Base-by-base conservation (phyloP, 1,140 invertebrate genomes). In the Caenorhabditis remanei region DNA sequence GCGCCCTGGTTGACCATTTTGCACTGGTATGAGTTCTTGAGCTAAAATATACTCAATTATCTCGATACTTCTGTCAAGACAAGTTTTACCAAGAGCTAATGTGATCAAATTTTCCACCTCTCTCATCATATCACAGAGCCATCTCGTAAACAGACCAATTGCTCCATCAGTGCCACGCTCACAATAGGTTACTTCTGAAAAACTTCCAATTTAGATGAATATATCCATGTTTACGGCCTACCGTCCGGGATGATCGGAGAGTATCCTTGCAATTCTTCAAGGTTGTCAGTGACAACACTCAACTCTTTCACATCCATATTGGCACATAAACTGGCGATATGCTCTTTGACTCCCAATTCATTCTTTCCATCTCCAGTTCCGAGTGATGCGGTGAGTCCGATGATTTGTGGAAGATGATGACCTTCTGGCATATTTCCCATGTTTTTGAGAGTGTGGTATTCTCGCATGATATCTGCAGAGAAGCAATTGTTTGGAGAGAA, bases 351-450 rank as follows among this genome's bases (percentile, higher is more conserved):
- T 75, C 85, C 24, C 4, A 63, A 19, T 2, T 63, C 9, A 40
- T 85, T 87, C 53, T 88, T 85, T 11, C 84, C 91, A 53, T 93
- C 92, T 13, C 93, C 93, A 11, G 93, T 92, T 43, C 93, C 93
- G 7, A 93, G 88, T 4, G 93, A 93, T 21, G 93, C 93, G 41
- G 93, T 93, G 58, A 93, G 86, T 13, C 93, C 93, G n/a, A 93
- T 89, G 24, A 93, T 90, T 91, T 93, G 88, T 2, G 87, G 88
- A 56, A 79, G 41, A 50, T 50, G 32, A 24, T 63, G 32, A 50
- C 50, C 56, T 16, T 85, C 41, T 85, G 75, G 43, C 43, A 58
- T 55, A n/a, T 55, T 79, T 50, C 67, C 67, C 50, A 50, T 53
- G n/a, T 50, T 79, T 19, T 75, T 86, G 21, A 55, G 24, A 8